These are phyloP conservation scores for Hypena proboscidalis DNA, from an alignment of 2,888 invertebrate species.

Conservation along the genomic window DNA sequence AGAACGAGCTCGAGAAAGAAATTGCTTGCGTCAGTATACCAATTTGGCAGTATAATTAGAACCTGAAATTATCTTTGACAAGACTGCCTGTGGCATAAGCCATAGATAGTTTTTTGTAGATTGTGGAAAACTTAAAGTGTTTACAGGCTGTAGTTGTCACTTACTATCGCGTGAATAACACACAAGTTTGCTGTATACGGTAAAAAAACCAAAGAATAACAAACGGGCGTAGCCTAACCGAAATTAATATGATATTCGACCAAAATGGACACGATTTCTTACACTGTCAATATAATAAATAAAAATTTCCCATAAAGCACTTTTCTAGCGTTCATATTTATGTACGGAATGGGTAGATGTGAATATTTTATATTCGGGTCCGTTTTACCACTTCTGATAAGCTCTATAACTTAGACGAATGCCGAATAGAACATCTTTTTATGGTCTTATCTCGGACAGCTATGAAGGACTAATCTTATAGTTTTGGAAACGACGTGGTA, in stretches of 20 bases:
- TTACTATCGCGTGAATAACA: no score
- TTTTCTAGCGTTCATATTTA: slow-evolving; percentile 10
- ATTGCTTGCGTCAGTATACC: no score
- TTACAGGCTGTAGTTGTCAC: no score
- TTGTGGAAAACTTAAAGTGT: no score
- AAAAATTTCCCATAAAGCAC: slow-evolving; percentile 7
- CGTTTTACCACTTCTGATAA: slow-evolving; percentile 21
- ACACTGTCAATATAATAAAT: slow-evolving; percentile 18
- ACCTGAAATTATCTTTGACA: no score
- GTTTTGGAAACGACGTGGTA: neutral
- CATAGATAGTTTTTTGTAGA: no score
- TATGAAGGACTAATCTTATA: slow-evolving; percentile 5
- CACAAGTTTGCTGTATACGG: no score
- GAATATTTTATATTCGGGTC: slow-evolving; percentile 25
- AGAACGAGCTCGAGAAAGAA: no score
- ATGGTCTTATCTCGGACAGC: slow-evolving; percentile 9
- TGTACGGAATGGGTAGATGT: slow-evolving; percentile 9
- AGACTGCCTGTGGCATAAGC: no score
- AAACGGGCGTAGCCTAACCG: no score
- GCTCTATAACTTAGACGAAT: slow-evolving; percentile 13
- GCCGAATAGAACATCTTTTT: slow-evolving; percentile 12
- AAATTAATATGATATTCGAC: slow-evolving; percentile 27
- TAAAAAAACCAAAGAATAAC: no score
- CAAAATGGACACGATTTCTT: slow-evolving; percentile 28
- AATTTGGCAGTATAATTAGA: no score